A percentile compares a stretch with the other conserved stretches of the same genome.
These are phyloP conservation scores for Lasiurus borealis DNA, from an alignment of 2,113 vertebrate genomes.

Conservation along the genomic window DNA sequence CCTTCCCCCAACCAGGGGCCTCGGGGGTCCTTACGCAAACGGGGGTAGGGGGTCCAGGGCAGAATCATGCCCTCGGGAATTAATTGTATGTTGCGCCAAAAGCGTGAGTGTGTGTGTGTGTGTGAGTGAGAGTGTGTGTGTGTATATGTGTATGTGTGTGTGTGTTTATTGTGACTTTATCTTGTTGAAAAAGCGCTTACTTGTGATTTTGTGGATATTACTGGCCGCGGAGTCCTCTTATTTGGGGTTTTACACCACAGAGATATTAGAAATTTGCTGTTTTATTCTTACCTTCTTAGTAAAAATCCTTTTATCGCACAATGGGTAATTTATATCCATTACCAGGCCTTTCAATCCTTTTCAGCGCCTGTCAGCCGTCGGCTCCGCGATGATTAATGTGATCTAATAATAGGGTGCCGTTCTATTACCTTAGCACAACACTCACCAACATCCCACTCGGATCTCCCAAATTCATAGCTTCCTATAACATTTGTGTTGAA, in stretches of 20 bases:
- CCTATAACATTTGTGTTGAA: constrained; percentile 99
- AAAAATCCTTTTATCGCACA: constrained; percentile 99
- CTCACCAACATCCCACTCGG: constrained; percentile 99
- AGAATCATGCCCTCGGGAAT: constrained; percentile 85
- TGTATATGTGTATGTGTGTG: constrained; percentile 75
- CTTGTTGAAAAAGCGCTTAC: constrained; percentile 89
- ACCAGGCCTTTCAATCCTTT: constrained; percentile 99
- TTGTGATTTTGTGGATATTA: constrained; percentile 90
- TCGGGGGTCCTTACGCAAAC: constrained; percentile 85
- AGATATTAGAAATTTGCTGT: constrained; percentile 97
- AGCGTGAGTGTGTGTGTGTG: constrained; percentile 23
- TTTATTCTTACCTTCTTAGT: constrained; percentile 99
- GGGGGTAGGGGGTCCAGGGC: constrained; percentile 82
- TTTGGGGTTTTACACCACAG: constrained; percentile 94
- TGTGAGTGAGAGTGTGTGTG: constrained; percentile 76
- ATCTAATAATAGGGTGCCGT: constrained; percentile 99
- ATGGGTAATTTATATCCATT: constrained; percentile 99
- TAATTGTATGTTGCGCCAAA: constrained; percentile 87
- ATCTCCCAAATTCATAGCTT: constrained; percentile 99
- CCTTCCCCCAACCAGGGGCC: constrained; percentile 80
- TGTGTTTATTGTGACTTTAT: constrained; percentile 88
- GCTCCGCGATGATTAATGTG: constrained; percentile 99
- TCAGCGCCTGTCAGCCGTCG: constrained; percentile 99
- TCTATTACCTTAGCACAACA: constrained; percentile 99
- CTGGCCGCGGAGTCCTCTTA: constrained; percentile 92